Evolutionary conservation across 1,140 invertebrate genomes (phyloP), one percentile per base, ranked within the genome.

Genomic region (Aphelinus certus): DNA sequence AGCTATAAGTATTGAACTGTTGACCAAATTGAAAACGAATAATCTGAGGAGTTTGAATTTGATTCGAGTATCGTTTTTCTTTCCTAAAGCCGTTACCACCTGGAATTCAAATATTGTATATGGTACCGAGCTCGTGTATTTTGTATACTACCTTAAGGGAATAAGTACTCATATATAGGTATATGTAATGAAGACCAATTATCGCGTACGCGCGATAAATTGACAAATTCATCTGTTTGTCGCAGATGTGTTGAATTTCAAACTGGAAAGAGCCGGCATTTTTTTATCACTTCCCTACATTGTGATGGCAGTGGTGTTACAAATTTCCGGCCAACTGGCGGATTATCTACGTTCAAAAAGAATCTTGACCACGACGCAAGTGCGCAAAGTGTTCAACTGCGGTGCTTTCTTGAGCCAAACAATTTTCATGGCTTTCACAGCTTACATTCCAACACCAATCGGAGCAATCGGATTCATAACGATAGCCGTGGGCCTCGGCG

Each of bases 261-360:
- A 94, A 80, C 87, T 95, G 53, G 90, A 92, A 60, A 91, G 94
- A 81, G 92, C 94, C 61, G 95, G 96, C 49, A 93, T 94, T 81
- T 81, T 96, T 61, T 93, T 95, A 2, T 95, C 95, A 1, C 82
- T 97, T 43, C 96, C 96, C 0, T 97, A 97, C 83, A 82, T 97
- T 55, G 92, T 93, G 1, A 96, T 97, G 95, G 92, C 94, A 0
- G 87, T 95, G 57, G 90, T 94, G 9, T 87, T 97, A 3, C 94
- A 94, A 84, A 83, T 92, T 64, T 92, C 94, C 3, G 96, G 96
- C 0, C 91, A 94, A 75, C 81, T 96, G 9, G 95, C 96, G 1
- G 96, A 97, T 88, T 92, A 90, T 85, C 81, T 96, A 46, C 87
- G 93, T 76, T 85, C 87, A 7, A 90, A 87, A 70, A 89, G 91